A percentile compares a stretch with the other conserved stretches of the same genome.
phyloP scores from a whole-genome alignment of 1,140 invertebrate genomes.

The Drosophila miranda region DNA sequence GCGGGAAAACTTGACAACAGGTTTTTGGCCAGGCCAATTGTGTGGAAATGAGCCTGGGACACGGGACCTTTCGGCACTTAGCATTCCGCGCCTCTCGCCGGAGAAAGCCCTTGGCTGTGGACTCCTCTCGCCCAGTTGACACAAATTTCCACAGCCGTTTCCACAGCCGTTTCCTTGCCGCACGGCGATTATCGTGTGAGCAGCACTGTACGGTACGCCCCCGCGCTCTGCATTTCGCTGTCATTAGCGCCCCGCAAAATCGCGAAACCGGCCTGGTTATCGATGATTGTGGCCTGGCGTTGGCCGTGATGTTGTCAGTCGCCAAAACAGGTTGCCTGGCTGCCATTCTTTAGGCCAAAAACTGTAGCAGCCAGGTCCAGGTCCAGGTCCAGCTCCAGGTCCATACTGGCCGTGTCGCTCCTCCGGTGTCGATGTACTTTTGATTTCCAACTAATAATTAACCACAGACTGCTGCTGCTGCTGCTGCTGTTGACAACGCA shows the following conservation, averaged over 20 bases:
- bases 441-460: conserved; percentile 72
- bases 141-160: conserved; percentile 35
- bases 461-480: neutral
- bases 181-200: conserved; percentile 34
- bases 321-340: conserved; percentile 60
- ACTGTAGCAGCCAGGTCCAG: conserved; percentile 53
- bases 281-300: conserved; percentile 31
- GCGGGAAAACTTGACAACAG: conserved; percentile 70
- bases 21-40: conserved; percentile 52
- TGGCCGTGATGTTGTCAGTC: conserved; percentile 2
- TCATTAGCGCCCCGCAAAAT: conserved; percentile 58
- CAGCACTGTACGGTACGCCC: conserved; percentile 54
- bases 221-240: conserved; percentile 56
- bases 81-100: neutral
- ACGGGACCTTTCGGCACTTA: conserved; percentile 11
- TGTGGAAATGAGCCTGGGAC: conserved; percentile 27
- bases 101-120: neutral
- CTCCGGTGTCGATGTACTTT: conserved; percentile 72
- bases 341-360: conserved; percentile 65
- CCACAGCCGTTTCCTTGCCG: conserved; percentile 19
- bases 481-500: conserved; percentile 58
- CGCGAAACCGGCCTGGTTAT: conserved; percentile 57
- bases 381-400: no score
- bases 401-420: conserved; percentile 27
- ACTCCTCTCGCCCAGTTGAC: conserved; percentile 10